Evolutionary conservation across 1,140 invertebrate genomes (phyloP), one percentile per base, ranked within the genome.

Genomic region (Arion vulgaris): DNA sequence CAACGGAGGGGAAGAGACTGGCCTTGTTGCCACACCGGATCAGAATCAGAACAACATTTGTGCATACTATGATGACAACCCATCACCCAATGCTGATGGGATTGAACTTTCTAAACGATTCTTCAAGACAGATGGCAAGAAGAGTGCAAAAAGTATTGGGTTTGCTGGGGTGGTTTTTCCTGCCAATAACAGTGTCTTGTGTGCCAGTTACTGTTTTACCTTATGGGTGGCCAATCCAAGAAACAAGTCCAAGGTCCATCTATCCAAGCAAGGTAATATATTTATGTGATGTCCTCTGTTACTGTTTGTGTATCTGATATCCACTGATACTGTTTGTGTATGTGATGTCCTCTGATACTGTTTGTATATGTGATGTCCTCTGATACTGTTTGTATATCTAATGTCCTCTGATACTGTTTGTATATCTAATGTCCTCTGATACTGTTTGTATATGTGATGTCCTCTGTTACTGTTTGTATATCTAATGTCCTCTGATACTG

Each of bases 121-220:
- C 0, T n/a, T n/a, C 26, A 41, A 73, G 19, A 7, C 38, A 39
- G 41, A 73, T 1, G 32, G 11, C 71, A 73, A 73, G 2, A 49
- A 49, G 23, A 2, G 1, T 38, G 71, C 0, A 7, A 17, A 11
- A 1, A 38, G 38, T 49, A 38, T 28, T 39, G 5, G 26, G 7
- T 11, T 41, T 17, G 19, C 28, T 23, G 51, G 45, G 7, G 13
- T 0, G 9, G 68, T 45, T 68, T 57, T 39, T 36, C 5, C 23
- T 26, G 36, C 19, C 41, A 76, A 49, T 26, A 28, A 26, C 45
- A 51, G 11, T 9, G 45, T 76, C 23, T 1, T 53, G 23, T 76
- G 74, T 76, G 11, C 36, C 74, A 53, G 11, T 26, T 76, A 53
- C 45, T 76, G 74, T 57, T 76, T 76, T n/a, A 76, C 74, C 32